Base-by-base conservation (phyloP, 2,113 vertebrate genomes). In the Centropus unirufus region DNA sequence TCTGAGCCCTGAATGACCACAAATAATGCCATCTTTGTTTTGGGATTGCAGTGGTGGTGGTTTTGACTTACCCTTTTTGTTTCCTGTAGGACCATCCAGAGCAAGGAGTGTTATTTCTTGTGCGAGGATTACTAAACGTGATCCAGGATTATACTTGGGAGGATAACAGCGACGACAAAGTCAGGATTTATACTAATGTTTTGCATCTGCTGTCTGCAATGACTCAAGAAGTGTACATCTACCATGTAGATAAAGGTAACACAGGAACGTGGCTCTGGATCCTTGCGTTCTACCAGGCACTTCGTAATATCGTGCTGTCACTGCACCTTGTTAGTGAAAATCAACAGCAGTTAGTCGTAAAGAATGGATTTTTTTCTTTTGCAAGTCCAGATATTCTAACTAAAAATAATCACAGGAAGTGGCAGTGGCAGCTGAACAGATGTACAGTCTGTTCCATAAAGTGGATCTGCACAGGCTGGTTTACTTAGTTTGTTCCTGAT, bases 91-190 rank as follows among this genome's bases (percentile, higher is more conserved):
- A 99, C 97, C 99, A 99, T 90, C 99, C 99, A 5, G 99, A 99
- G 54, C 99, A 99, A 8, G 99, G 99, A 8, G 99, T 99, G 93
- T 93, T 99, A 67, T 99, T 99, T 88, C 98, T 99, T 32, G 99
- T 99, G 67, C 98, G 99, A 32, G 99, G 99, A 29, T 97, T 99
- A 81, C 98, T 99, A 34, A 99, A 99, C 61, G 99, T 99, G 96
- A 98, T 99, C 91, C 99, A 99, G 98, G 99, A 99, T 96, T 99
- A 99, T 78, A 99, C 98, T 9, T 99, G 99, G 99, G 99, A 99
- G 95, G 99, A 99, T 70, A 98, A 96, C 96, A 98, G 98, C 0
- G 99, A 99, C 8, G 98, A 99, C 52, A 99, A 99, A 96, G 95
- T 99, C 94, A 98, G 98, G 40, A 98, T 99, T 93, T 99, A 99